These are phyloP conservation scores for Brachyrhaphis roseni DNA, from an alignment of 2,797 vertebrate species.

Conservation along the genomic window DNA sequence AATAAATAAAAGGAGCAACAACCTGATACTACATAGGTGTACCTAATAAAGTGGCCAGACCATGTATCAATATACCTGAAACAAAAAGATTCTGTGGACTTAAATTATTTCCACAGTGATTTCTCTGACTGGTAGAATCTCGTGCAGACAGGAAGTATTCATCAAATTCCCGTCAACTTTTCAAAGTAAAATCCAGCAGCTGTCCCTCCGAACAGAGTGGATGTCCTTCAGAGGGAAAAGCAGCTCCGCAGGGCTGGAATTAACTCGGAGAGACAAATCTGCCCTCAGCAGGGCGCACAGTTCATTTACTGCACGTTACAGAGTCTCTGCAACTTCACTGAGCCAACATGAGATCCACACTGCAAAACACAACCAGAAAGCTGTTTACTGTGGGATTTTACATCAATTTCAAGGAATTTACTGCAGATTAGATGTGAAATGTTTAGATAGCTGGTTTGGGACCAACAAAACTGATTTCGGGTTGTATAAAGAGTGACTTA, in stretches of 20 bases:
- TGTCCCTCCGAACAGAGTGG: conserved; percentile 44
- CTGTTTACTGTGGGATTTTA: conserved; percentile 57
- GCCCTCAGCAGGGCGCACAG: conserved; percentile 40
- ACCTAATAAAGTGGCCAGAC: not conserved
- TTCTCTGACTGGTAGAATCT: conserved; percentile 3
- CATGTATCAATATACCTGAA: not conserved
- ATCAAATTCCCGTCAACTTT: not conserved
- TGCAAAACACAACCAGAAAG: conserved; percentile 17
- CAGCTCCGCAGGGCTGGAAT: conserved; percentile 57
- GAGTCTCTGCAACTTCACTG: conserved; percentile 32
- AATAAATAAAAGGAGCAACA: not conserved
- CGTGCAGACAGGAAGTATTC: conserved; percentile 7
- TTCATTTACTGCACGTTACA: conserved; percentile 59
- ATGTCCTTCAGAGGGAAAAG: conserved; percentile 65
- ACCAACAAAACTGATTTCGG: conserved; percentile 60
- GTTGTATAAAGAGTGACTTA: conserved; percentile 72
- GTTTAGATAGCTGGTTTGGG: conserved; percentile 63
- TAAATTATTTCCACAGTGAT: not conserved
- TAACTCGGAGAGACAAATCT: conserved; percentile 64
- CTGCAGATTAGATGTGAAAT: conserved; percentile 55
- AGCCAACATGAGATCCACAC: conserved; percentile 39
- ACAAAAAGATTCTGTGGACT: not conserved
- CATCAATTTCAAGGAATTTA: conserved; percentile 29
- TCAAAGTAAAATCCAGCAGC: conserved; percentile 24
- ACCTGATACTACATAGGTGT: not conserved